These are phyloP conservation scores for Odocoileus hemionus DNA, from an alignment of 2,113 vertebrate species.

Conservation along the genomic window DNA sequence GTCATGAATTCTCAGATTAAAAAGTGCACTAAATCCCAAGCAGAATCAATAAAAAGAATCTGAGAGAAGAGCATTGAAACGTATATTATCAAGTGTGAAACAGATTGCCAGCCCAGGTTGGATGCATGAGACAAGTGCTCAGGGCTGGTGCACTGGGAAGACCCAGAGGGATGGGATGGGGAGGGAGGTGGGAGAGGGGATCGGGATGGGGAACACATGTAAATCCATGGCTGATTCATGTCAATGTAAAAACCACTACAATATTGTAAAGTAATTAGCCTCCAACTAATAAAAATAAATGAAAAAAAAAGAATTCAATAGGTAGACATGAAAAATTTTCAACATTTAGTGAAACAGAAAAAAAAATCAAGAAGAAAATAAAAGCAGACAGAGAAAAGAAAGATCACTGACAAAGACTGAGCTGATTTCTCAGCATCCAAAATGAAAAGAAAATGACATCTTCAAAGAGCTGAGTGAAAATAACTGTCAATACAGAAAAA, in stretches of 20 bases:
- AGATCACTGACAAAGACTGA: not conserved
- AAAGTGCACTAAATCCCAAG: not conserved
- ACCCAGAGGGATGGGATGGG: no score
- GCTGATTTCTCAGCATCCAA: not conserved
- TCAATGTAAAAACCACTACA: no score
- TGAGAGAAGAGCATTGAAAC: no score
- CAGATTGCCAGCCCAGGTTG: no score
- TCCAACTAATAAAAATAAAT: no score
- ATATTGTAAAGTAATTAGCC: no score
- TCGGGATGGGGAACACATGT: no score
- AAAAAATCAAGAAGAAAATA: not conserved
- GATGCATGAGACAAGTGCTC: no score
- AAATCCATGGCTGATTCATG: no score
- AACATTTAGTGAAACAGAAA: not conserved
- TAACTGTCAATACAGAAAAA: not conserved
- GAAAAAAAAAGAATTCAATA: not conserved
- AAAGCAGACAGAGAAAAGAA: not conserved
- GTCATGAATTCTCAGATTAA: not conserved
- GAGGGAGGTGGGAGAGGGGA: no score
- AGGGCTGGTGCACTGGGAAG: no score
- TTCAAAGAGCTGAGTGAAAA: not conserved
- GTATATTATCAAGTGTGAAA: no score
- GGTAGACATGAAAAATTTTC: not conserved
- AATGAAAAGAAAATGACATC: not conserved
- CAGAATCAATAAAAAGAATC: not conserved